Evolutionary conservation across 2,888 invertebrate genomes (phyloP).

Genomic region (Terebella lapidaria): DNA sequence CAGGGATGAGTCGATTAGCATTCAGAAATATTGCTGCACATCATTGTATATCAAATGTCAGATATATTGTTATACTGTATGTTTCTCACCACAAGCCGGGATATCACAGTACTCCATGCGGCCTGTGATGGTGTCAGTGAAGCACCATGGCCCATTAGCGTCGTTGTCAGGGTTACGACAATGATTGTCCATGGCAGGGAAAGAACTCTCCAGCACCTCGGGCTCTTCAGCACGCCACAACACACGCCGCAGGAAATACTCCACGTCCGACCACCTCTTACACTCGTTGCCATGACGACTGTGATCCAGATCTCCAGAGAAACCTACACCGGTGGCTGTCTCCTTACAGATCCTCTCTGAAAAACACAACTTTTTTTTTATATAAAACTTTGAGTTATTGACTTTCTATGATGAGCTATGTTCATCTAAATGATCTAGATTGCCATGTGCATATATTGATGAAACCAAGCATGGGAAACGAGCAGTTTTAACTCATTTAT

Average conservation of each 20-base stretch:
- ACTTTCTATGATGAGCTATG: too few species aligned
- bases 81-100: constrained; percentile 6
- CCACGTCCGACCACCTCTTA: background rate
- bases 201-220: background rate
- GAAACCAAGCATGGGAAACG: too few species aligned
- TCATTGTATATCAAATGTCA: too few species aligned
- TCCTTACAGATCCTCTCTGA: constrained; percentile 10
- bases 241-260: constrained; percentile 6
- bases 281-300: background rate
- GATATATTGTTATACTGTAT: too few species aligned
- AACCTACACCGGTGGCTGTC: constrained; percentile 10
- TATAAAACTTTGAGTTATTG: too few species aligned
- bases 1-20: too few species aligned
- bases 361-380: background rate
- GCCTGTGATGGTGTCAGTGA: background rate
- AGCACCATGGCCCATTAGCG: constrained; percentile 6
- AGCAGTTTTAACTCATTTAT: too few species aligned
- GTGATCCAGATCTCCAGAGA: constrained; percentile 1
- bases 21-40: too few species aligned
- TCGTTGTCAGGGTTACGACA: constrained; percentile 10
- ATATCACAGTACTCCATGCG: constrained; percentile 8
- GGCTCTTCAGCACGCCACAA: constrained; percentile 14
- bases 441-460: too few species aligned
- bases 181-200: constrained; percentile 13
- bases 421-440: too few species aligned